These are phyloP conservation scores for Pterostichus niger DNA, from an alignment of 2,888 invertebrate species.

Conservation along the genomic window DNA sequence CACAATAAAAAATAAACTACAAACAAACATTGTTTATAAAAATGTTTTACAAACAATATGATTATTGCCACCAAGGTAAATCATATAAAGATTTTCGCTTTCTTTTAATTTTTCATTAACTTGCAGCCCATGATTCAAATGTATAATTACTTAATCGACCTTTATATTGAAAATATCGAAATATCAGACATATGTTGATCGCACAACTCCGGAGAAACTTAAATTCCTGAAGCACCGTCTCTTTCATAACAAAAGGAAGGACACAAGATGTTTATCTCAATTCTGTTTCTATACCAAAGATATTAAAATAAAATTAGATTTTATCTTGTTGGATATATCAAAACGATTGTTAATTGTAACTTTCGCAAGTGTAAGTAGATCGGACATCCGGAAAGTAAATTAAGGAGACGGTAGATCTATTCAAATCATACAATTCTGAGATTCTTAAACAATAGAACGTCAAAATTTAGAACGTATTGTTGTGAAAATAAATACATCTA, in stretches of 20 bases:
- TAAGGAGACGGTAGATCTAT: conserved; percentile 1
- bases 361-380: conserved; percentile 58
- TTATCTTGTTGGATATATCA: conserved; percentile 33
- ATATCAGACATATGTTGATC: conserved; percentile 5
- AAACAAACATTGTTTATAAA: background rate
- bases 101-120: conserved; percentile 22
- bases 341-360: conserved; percentile 40
- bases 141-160: conserved; percentile 25
- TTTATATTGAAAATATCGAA: conserved; percentile 34
- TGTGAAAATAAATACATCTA: background rate
- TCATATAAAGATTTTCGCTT: conserved; percentile 35
- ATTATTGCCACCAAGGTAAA: conserved; percentile 27
- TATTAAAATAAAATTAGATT: conserved; percentile 54
- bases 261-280: background rate
- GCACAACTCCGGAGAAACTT: conserved; percentile 20
- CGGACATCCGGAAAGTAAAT: conserved; percentile 50
- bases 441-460: conserved; percentile 38
- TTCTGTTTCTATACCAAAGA: conserved; percentile 37
- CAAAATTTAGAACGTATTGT: conserved; percentile 45
- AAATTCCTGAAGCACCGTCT: conserved; percentile 23
- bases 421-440: conserved; percentile 42
- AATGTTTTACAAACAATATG: background rate
- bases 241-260: conserved; percentile 59
- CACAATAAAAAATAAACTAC: conserved; percentile 9
- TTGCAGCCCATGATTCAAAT: background rate